Evolutionary conservation across 2,888 invertebrate genomes (phyloP).

Genomic region (Ophioninae sp.): DNA sequence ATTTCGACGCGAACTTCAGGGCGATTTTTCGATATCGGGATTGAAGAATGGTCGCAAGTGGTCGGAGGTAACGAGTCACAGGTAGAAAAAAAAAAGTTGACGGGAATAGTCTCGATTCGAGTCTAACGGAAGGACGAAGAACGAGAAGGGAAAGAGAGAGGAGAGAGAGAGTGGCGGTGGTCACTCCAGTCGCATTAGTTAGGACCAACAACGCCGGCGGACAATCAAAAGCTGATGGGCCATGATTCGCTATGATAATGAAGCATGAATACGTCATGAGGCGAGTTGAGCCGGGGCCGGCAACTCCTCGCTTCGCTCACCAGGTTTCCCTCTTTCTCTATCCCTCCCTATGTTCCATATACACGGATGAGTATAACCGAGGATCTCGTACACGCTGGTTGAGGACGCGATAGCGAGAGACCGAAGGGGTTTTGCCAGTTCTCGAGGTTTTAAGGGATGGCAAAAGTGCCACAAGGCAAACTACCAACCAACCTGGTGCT

Average conservation of each 20-base stretch:
- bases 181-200: constrained; percentile 80
- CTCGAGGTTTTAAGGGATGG: constrained; percentile 27
- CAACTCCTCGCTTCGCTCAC: constrained; percentile 77
- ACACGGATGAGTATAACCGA: neutral
- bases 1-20: too few relatives aligned
- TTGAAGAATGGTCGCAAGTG: too few relatives aligned
- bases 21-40: too few relatives aligned
- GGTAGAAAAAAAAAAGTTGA: neutral
- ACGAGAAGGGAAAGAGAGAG: constrained; percentile 52
- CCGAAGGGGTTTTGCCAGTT: constrained; percentile 63
- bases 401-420: constrained; percentile 50
- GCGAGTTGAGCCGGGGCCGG: constrained; percentile 78
- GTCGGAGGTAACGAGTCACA: neutral
- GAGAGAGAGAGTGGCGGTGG: constrained; percentile 66
- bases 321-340: constrained; percentile 29
- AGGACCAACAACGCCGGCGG: constrained; percentile 80
- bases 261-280: constrained; percentile 80
- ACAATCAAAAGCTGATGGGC: constrained; percentile 81
- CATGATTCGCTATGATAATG: constrained; percentile 82
- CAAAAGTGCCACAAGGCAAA: constrained; percentile 41
- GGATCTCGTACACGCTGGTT: neutral
- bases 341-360: constrained; percentile 18
- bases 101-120: constrained; percentile 51
- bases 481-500: constrained; percentile 62
- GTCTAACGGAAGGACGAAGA: neutral